Base-by-base conservation (phyloP, 2,113 vertebrate genomes). In the Sakesphorus luctuosus region DNA sequence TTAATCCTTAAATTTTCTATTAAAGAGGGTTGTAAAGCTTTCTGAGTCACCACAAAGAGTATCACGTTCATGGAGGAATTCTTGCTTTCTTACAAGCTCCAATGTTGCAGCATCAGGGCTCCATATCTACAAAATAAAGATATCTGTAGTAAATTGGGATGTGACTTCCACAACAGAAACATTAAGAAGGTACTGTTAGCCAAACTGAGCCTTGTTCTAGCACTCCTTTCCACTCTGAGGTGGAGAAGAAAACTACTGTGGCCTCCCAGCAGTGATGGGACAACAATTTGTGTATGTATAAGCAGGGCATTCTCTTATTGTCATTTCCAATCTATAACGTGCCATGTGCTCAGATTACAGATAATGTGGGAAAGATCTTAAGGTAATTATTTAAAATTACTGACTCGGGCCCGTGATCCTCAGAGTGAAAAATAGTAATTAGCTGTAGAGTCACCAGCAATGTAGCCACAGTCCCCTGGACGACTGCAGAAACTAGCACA, bases 21-120 rank as follows among this genome's bases (percentile, higher is more conserved):
- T 97, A 92, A 99, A 99, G 49, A 98, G 98, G 90, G 97, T 98
- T 77, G 90, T 81, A 88, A 98, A 98, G 80, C 98, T 98, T 7
- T 98, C 98, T 77, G 99, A 98, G 93, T 98, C 98, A 66, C 98
- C 96, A 47, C 97, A 96, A 1, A 98, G 97, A 10, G 96, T 25
- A 35, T 98, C 88, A 1, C 26, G 92, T 61, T 98, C 97, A 52
- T 61, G 97, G 38, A 95, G 92, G 26, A 97, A 92, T 86, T 98
- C 98, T 50, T 97, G 97, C 83, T 98, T 98, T 92, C 96, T 98
- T 81, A 98, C 97, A 73, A 98, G 95, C 72, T 99, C 98, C 58
- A 91, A 89, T 66, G 97, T 99, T 61, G 97, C 97, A 20, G 98
- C 90, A 33, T 98, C 98, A 25, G 98, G 98, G 69, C 96, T 96